Conservation (phyloP, 2,888 invertebrate genomes). For the Acleris laterana region DNA sequence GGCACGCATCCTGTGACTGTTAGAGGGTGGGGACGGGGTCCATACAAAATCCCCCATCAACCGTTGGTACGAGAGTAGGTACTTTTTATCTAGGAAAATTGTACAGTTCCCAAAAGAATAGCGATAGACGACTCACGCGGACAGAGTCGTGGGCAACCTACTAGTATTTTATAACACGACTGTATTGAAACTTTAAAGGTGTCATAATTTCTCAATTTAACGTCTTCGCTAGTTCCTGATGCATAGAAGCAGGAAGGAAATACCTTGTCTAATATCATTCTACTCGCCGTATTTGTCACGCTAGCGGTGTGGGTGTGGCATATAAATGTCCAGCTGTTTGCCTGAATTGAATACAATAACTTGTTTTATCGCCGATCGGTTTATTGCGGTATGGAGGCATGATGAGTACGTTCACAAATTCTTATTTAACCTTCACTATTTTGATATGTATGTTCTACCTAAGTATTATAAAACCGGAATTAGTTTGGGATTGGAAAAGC, state of each 20-base stretch:
- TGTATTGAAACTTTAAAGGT: neutral
- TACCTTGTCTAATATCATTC: conserved; percentile 14
- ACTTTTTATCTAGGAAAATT: too few relatives aligned
- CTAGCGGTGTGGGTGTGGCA: conserved; percentile 14
- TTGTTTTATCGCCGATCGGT: conserved; percentile 30
- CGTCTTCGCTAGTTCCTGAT: neutral
- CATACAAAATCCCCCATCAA: too few relatives aligned
- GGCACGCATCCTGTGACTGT: too few relatives aligned
- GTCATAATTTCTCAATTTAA: neutral
- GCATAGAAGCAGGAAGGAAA: conserved; percentile 13
- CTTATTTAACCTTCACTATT: neutral
- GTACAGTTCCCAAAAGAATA: too few relatives aligned
- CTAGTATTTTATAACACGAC: too few relatives aligned
- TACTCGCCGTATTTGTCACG: conserved; percentile 23
- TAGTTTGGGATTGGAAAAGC: too few relatives aligned
- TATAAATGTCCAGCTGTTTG: conserved; percentile 31
- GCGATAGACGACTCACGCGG: too few relatives aligned
- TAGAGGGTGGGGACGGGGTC: too few relatives aligned
- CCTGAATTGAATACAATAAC: conserved; percentile 36
- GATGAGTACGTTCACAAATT: conserved; percentile 9
- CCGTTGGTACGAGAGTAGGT: too few relatives aligned
- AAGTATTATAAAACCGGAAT: too few relatives aligned
- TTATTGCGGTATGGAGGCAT: conserved; percentile 23
- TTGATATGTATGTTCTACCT: neutral
- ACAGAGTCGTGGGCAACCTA: too few relatives aligned